A percentile compares a stretch with the other conserved stretches of the same genome.
Conservation (phyloP, 92 coral and sea anemone species). For the Scolanthus callimorphus region DNA sequence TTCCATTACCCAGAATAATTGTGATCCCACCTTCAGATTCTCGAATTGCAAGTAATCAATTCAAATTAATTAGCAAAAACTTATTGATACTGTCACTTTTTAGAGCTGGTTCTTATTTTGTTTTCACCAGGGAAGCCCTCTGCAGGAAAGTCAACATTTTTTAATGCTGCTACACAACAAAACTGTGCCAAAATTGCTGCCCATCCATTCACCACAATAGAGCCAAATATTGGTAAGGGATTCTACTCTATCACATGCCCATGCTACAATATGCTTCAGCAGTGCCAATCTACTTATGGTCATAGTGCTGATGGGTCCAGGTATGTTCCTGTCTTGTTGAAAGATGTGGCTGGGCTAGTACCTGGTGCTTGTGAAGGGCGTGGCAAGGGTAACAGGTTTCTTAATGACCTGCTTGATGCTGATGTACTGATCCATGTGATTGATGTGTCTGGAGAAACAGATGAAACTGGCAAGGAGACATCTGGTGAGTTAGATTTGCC, state of each 20-base stretch:
- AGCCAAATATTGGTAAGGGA: conserved; percentile 77
- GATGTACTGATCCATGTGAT: conserved; percentile 82
- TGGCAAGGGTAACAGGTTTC: conserved; percentile 73
- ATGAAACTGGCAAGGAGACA: conserved; percentile 74
- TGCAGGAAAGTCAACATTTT: conserved; percentile 81
- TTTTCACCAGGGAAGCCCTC: conserved; percentile 69
- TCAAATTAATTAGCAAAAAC: no score
- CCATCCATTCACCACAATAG: conserved; percentile 82
- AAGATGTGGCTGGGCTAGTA: conserved; percentile 83
- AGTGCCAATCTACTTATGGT: conserved; percentile 66
- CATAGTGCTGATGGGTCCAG: conserved; percentile 61
- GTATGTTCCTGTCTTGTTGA: conserved; percentile 69
- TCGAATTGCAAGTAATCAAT: no score
- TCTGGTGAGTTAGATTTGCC: conserved; percentile 42
- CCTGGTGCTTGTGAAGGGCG: conserved; percentile 91
- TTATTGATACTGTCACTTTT: no score
- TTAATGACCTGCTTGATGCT: conserved; percentile 81
- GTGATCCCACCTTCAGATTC: no score
- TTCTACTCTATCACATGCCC: conserved; percentile 73
- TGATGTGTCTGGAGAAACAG: conserved; percentile 83
- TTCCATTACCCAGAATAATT: no score
- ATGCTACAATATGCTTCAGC: conserved; percentile 35
- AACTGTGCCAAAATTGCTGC: conserved; percentile 69
- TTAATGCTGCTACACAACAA: conserved; percentile 77
- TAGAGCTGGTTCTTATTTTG: no score